Base-by-base conservation (phyloP, 53 echinoderm and acorn worm species). In the Echinometra lucunter region DNA sequence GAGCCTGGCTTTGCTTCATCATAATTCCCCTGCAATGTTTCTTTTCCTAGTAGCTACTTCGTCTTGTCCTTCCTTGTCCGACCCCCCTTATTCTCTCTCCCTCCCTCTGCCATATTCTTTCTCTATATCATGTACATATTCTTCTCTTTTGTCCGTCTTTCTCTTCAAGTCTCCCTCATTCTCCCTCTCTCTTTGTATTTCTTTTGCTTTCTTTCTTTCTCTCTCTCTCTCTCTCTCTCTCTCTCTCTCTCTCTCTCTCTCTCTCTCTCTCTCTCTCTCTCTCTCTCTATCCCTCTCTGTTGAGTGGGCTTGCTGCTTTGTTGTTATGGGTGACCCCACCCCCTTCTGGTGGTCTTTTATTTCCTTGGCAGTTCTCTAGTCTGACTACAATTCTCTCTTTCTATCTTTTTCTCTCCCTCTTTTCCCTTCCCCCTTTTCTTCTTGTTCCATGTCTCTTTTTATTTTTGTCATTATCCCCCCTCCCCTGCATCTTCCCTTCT, bases 1-100 rank as follows among this genome's bases (percentile, higher is more conserved):
- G 85, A 85, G 47, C 85, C 28, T 4, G n/a, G 27, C n/a, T n/a
- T 49, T 53, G 85, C 85, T 85, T 9, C 49, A 49, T 85, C 85
- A 49, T 85, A 85, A 85, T 85, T 81, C 49, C 85, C 47, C 30
- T 85, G 45, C 85, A 85, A 85, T 85, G 53, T 49, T 49, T 49
- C 49, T 85, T 45, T n/a, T 47, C 49, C 28, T 40, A 78, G 72
- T 72, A 40, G 81, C 81, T 81, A 81, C 81, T 40, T 44, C n/a
- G 47, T 49, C 85, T 35, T 1, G 53, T 53, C 85, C 85, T n/a
- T 85, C 85, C 85, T 85, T 85, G 85, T 85, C 85, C 49, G 49
- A 34, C 42, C 81, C 1, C 35, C 7, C 75, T 38, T 37, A 23
- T 16, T 75, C 37, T 80, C 78, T 78, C 78, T 40, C 19, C 19